Evolutionary conservation across 2,797 vertebrate species (phyloP).

Genomic region (Carapus acus): DNA sequence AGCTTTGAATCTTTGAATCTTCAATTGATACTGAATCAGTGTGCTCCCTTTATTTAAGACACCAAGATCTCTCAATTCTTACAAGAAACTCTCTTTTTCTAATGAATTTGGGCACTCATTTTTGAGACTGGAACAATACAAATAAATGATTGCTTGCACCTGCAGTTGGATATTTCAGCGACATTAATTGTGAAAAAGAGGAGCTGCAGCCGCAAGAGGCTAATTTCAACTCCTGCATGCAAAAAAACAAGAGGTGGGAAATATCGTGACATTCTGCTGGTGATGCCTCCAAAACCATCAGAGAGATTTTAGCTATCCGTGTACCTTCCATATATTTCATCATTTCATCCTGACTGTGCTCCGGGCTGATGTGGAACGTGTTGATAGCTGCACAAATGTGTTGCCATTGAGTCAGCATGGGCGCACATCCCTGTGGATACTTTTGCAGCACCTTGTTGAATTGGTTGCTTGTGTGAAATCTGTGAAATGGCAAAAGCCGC

Average conservation of each 20-base stretch:
- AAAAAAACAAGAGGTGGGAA: conserved; percentile 39
- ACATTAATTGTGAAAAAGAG: conserved; percentile 59
- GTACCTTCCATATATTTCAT: conserved; percentile 19
- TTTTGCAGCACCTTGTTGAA: conserved; percentile 25
- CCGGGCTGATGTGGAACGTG: conserved; percentile 33
- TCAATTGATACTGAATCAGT: too few species aligned
- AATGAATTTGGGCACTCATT: too few species aligned
- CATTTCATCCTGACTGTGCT: conserved; percentile 26
- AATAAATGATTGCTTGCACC: conserved; percentile 43
- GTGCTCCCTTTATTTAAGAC: too few species aligned
- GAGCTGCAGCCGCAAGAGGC: conserved; percentile 38
- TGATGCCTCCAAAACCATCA: conserved; percentile 17
- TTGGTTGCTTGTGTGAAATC: conserved; percentile 4
- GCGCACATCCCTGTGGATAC: conserved; percentile 14
- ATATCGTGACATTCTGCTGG: too few species aligned
- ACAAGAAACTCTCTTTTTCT: too few species aligned
- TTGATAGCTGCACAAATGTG: conserved; percentile 34
- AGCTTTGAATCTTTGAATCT: too few species aligned
- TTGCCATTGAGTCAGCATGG: conserved; percentile 24
- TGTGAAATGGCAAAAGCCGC: conserved; percentile 8
- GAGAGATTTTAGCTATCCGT: conserved; percentile 3
- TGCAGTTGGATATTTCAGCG: conserved; percentile 44
- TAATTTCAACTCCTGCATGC: conserved; percentile 48
- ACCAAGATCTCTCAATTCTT: too few species aligned
- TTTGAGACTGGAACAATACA: conserved; percentile 45